phyloP scores from a whole-genome alignment of 2,888 invertebrate species.

The Trichopoda pennipes region DNA sequence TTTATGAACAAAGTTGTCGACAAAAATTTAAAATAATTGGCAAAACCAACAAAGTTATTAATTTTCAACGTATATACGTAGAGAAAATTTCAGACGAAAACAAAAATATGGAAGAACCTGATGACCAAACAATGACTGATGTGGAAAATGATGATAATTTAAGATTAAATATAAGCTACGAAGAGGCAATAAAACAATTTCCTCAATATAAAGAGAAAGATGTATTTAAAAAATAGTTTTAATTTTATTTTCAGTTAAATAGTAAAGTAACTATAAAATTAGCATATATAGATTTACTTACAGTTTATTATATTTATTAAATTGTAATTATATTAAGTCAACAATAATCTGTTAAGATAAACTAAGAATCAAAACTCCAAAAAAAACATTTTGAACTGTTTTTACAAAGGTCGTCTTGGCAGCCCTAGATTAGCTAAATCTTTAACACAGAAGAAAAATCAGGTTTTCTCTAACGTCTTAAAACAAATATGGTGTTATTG shows the following conservation, averaged over 20 bases:
- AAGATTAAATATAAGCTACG: slow-evolving; percentile 75
- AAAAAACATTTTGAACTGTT: too few species aligned
- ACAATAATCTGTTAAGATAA: too few species aligned
- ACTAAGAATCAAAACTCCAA: too few species aligned
- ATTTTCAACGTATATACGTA: slow-evolving; percentile 86
- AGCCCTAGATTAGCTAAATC: too few species aligned
- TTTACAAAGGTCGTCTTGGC: too few species aligned
- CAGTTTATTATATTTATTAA: not conserved
- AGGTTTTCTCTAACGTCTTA: too few species aligned
- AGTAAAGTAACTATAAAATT: too few species aligned
- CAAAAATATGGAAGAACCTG: slow-evolving; percentile 26
- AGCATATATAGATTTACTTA: too few species aligned
- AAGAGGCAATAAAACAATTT: slow-evolving; percentile 77
- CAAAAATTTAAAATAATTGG: slow-evolving; percentile 83
- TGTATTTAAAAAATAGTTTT: slow-evolving; percentile 35
- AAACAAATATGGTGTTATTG: too few species aligned
- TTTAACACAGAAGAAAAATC: too few species aligned
- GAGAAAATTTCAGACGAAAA: slow-evolving; percentile 72
- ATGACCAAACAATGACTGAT: slow-evolving; percentile 22
- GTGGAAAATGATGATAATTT: slow-evolving; percentile 60
- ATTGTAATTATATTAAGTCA: too few species aligned
- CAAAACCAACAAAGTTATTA: slow-evolving; percentile 86
- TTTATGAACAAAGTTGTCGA: slow-evolving; percentile 83
- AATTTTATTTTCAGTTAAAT: not conserved
- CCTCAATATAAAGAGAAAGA: slow-evolving; percentile 63